phyloP scores from a whole-genome alignment of 2,888 invertebrate genomes.

The Lasioglossum calceatum region DNA sequence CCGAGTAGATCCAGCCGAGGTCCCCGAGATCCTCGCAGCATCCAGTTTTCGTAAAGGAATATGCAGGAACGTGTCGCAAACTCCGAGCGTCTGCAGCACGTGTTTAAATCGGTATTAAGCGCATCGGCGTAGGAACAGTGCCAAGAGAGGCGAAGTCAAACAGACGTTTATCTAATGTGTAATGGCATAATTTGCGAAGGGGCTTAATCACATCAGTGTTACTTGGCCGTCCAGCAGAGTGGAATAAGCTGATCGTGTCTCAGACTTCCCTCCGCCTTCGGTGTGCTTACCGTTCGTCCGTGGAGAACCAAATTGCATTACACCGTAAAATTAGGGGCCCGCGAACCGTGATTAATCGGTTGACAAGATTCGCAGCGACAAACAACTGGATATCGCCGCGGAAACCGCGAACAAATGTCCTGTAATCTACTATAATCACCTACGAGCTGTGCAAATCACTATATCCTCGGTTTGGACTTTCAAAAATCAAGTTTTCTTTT shows the following conservation, averaged over 20 bases:
- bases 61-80: slow-evolving; percentile 35
- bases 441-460: background rate
- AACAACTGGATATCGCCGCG: background rate
- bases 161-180: slow-evolving; percentile 75
- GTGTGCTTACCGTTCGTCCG: slow-evolving; percentile 59
- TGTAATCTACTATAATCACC: background rate
- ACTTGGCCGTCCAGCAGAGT: slow-evolving; percentile 78
- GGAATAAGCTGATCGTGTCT: slow-evolving; percentile 83
- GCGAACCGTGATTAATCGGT: slow-evolving; percentile 53
- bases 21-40: background rate
- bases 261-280: slow-evolving; percentile 69
- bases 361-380: slow-evolving; percentile 16
- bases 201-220: slow-evolving; percentile 82
- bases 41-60: background rate
- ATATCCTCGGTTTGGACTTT: background rate
- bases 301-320: slow-evolving; percentile 74
- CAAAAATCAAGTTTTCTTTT: background rate
- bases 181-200: slow-evolving; percentile 79
- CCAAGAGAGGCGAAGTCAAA: slow-evolving; percentile 76
- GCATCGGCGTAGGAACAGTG: slow-evolving; percentile 64
- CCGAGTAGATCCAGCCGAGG: background rate
- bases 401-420: background rate
- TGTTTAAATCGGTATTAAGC: slow-evolving; percentile 65
- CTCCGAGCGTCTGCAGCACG: slow-evolving; percentile 27
- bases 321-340: slow-evolving; percentile 69